Conservation (phyloP, 1,140 invertebrate genomes). For the Acyrthosiphon pisum region DNA sequence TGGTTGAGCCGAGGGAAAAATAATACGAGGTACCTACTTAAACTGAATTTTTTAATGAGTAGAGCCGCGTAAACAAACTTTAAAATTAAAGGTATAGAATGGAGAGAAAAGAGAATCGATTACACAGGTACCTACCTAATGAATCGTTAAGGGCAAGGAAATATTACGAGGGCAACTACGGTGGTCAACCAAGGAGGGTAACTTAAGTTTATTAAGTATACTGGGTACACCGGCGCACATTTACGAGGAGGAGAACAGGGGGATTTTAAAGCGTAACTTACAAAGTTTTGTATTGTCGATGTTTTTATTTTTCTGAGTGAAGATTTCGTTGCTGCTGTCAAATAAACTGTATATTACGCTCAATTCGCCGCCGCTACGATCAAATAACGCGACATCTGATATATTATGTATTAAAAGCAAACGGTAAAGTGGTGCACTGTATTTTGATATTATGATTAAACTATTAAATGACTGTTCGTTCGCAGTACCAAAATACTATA, state of each 20-base stretch:
- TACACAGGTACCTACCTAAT: not conserved
- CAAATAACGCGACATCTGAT: not conserved
- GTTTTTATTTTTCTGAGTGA: not conserved
- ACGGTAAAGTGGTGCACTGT: no score
- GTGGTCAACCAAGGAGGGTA: not conserved
- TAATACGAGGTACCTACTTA: not conserved
- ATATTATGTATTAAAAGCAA: not conserved
- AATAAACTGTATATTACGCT: not conserved
- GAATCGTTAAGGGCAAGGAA: not conserved
- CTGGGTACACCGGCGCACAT: not conserved
- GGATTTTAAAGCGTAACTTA: not conserved
- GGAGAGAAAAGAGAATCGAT: not conserved
- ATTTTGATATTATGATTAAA: no score
- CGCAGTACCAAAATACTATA: no score
- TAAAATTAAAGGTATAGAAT: not conserved
- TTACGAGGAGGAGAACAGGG: not conserved
- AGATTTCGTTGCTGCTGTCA: not conserved
- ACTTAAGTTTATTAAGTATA: not conserved
- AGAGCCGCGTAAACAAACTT: not conserved
- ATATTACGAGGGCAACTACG: not conserved
- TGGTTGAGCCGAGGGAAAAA: not conserved
- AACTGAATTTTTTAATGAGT: not conserved
- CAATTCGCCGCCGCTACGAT: not conserved
- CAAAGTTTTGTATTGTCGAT: not conserved
- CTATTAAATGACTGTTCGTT: no score